Evolutionary conservation across 2,888 invertebrate genomes (phyloP), one percentile per base, ranked within the genome.

Genomic region (Pseudeuparius sepicola): DNA sequence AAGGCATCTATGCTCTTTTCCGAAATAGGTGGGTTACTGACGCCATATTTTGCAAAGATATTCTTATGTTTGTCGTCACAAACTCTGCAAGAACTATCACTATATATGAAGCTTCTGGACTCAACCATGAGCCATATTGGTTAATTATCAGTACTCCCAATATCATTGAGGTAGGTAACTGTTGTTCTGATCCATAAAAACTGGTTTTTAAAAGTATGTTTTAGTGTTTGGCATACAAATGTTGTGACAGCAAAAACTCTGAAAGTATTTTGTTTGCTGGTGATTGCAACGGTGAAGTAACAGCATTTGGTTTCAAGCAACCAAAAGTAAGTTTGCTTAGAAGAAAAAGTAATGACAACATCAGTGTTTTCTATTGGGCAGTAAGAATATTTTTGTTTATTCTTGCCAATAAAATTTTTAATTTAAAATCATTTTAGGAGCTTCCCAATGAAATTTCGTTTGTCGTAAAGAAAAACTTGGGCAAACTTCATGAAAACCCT

Each of bases 1-100:
- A 10, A 11, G 17, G 14, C 9, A 14, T 29, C 3, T 4, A 14
- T 61, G n/a, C n/a, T n/a, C n/a, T n/a, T n/a, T n/a, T n/a, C n/a
- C n/a, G n/a, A 20, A 7, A 20, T 31, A 43, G 70, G 2, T 77
- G 76, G 76, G 64, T 78, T 2, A 76, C 75, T 0, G 77, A 77
- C 44, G 74, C 69, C 0, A 51, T 74, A 3, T 75, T 71, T 52
- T 56, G 63, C 11, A 56, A 68, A 59, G 75, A 76, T 43, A 66
- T 68, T 3, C 63, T 68, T 34, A 65, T 66, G 48, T 55, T 77
- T 26, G 49, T 71, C 15, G 54, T 73, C 25, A 63, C 70, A 1
- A 69, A 71, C 3, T 72, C 74, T 1, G 70, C 75, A 36, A 65
- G 76, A 40, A 73, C 71, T 47, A 54, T 77, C 26, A 67, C 67